These are phyloP conservation scores for Gymnothorax javanicus DNA, from an alignment of 2,797 vertebrate species.

Conservation along the genomic window DNA sequence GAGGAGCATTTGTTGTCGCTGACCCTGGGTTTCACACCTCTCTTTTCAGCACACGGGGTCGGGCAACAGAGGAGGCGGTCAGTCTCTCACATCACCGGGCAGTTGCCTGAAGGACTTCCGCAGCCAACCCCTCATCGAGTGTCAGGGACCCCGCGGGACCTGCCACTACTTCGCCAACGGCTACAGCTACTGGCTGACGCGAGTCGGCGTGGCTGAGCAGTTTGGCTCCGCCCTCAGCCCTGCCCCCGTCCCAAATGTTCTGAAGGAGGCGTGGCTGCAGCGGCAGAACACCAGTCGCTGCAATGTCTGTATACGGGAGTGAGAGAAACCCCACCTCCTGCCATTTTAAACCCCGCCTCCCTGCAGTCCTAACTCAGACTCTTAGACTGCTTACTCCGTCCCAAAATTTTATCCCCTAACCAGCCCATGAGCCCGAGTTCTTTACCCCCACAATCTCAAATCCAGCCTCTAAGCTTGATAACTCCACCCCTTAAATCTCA, in stretches of 20 bases:
- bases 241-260: conserved; percentile 55
- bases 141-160: conserved; percentile 82
- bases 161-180: conserved; percentile 83
- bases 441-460: too few relatives aligned
- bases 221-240: conserved; percentile 58
- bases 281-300: conserved; percentile 77
- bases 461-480: too few relatives aligned
- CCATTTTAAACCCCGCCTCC: neutral
- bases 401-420: too few relatives aligned
- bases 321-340: conserved; percentile 16
- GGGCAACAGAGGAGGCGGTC: conserved; percentile 60
- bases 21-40: too few relatives aligned
- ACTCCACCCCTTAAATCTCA: too few relatives aligned
- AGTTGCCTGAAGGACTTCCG: conserved; percentile 87
- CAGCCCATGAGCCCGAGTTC: too few relatives aligned
- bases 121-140: conserved; percentile 82
- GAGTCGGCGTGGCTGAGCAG: conserved; percentile 61
- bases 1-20: too few relatives aligned
- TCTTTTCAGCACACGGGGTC: conserved; percentile 58
- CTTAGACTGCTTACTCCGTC: neutral
- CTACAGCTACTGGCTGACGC: conserved; percentile 86
- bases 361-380: neutral
- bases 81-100: conserved; percentile 74
- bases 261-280: conserved; percentile 76
- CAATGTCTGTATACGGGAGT: conserved; percentile 73